Evolutionary conservation across 1,140 invertebrate genomes (phyloP), one percentile per base, ranked within the genome.

Genomic region (Coenobita brevimanus): DNA sequence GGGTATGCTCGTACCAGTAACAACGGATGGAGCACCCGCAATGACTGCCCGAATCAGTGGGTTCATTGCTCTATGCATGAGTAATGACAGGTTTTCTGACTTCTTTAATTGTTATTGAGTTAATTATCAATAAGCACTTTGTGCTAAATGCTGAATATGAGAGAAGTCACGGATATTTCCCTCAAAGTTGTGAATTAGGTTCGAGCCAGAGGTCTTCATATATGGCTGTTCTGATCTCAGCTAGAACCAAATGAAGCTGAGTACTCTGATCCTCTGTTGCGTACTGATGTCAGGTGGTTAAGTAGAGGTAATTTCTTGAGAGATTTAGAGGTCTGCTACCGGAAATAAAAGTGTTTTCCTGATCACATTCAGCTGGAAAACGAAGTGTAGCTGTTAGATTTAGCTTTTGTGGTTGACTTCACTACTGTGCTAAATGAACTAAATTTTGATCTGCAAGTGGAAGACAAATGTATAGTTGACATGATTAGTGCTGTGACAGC

Each of bases 361-460:
- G 13, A 64, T 81, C 33, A 64, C 79, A 60, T 43, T 30, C 79
- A 67, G 54, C 36, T 81, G 27, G 30, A 62, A 6, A 71, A 30
- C 67, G 27, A 81, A 62, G 57, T 41, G 27, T 71, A 64, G 64
- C 43, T 43, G 62, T 50, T 71, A 43, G 81, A 82, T 71, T 82
- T 82, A 82, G 24, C 64, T 41, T 82, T 82, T 50, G 67, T 82
- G 67, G 73, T 76, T 43, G 81, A 69, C 60, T 30, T 82, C 6
- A 82, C 60, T 82, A 60, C n/a, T 67, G 67, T 82, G 81, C 38
- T 80, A 27, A 80, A 80, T 80, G 78, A 57, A 80, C 78, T 80
- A 50, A 50, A 50, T 17, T 43, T 76, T 15, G 73, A 76, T 46
- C 41, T 76, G 15, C 36, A 43, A 76, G 73, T 1, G 1, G 43